Conservation (phyloP, 2,797 vertebrate species). For the Lutjanus campechanus region DNA sequence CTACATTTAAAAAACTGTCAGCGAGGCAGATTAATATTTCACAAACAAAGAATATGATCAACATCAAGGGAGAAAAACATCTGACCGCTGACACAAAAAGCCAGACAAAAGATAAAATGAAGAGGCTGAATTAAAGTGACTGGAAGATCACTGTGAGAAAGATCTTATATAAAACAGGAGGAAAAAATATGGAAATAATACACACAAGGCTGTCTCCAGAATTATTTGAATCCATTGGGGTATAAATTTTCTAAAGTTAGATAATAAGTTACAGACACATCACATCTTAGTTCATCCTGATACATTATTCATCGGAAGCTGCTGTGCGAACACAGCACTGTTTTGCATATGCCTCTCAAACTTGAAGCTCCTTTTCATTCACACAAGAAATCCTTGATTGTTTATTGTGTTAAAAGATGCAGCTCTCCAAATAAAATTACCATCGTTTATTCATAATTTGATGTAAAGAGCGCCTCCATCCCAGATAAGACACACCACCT, state of each 20-base stretch:
- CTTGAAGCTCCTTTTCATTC: slow-evolving; percentile 52
- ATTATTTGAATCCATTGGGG: slow-evolving; percentile 53
- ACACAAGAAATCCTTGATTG: slow-evolving; percentile 45
- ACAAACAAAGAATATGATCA: slow-evolving; percentile 35
- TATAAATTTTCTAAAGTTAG: slow-evolving; percentile 52
- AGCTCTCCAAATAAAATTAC: slow-evolving; percentile 27
- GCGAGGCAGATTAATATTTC: slow-evolving; percentile 26
- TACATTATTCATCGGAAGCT: slow-evolving; percentile 72
- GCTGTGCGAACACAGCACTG: slow-evolving; percentile 54
- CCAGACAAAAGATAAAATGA: slow-evolving; percentile 21
- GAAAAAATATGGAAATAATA: slow-evolving; percentile 39
- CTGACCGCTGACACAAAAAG: slow-evolving; percentile 31
- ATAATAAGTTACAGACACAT: slow-evolving; percentile 63
- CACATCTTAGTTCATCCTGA: slow-evolving; percentile 56
- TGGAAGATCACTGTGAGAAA: slow-evolving; percentile 26
- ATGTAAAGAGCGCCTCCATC: slow-evolving; percentile 12
- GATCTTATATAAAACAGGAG: slow-evolving; percentile 1
- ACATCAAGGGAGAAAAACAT: slow-evolving; percentile 7
- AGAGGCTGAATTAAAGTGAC: slow-evolving; percentile 28
- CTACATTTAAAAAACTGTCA: slow-evolving; percentile 25
- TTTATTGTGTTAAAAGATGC: slow-evolving; percentile 52
- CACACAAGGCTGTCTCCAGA: slow-evolving; percentile 32
- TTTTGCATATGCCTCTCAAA: slow-evolving; percentile 71
- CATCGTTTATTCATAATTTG: slow-evolving; percentile 13
- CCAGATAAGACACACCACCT: not conserved